Evolutionary conservation across 2,113 vertebrate genomes (phyloP).

Genomic region (Microtus ochrogaster): DNA sequence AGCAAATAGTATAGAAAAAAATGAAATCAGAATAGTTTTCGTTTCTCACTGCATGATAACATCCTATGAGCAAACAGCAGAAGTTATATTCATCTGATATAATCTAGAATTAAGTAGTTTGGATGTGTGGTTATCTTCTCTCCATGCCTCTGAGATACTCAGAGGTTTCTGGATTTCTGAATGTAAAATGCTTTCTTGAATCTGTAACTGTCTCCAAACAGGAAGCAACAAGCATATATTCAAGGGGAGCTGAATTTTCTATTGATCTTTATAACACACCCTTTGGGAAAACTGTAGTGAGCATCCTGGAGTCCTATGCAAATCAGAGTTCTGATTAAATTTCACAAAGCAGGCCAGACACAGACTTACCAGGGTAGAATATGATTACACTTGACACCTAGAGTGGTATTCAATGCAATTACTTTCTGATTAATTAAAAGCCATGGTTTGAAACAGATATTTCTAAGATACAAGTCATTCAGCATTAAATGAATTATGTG

Average conservation of each 20-base stretch:
- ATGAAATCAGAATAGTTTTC: neutral
- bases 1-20: neutral
- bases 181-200: neutral
- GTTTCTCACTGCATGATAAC: neutral
- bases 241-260: neutral
- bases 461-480: constrained; percentile 61
- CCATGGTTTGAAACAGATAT: constrained; percentile 26
- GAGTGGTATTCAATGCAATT: constrained; percentile 26
- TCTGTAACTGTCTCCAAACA: neutral
- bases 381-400: constrained; percentile 52
- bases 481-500: constrained; percentile 10
- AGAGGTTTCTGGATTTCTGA: neutral
- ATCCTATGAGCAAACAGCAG: neutral
- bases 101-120: neutral
- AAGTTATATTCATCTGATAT: neutral
- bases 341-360: neutral
- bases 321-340: constrained; percentile 15
- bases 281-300: neutral
- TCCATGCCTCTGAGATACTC: neutral
- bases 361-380: neutral
- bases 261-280: constrained; percentile 16
- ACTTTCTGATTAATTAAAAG: constrained; percentile 62
- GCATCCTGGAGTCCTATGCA: neutral
- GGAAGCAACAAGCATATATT: neutral
- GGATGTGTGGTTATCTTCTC: neutral